Evolutionary conservation across 1,140 invertebrate species (phyloP).

Genomic region (Diuraphis noxia): DNA sequence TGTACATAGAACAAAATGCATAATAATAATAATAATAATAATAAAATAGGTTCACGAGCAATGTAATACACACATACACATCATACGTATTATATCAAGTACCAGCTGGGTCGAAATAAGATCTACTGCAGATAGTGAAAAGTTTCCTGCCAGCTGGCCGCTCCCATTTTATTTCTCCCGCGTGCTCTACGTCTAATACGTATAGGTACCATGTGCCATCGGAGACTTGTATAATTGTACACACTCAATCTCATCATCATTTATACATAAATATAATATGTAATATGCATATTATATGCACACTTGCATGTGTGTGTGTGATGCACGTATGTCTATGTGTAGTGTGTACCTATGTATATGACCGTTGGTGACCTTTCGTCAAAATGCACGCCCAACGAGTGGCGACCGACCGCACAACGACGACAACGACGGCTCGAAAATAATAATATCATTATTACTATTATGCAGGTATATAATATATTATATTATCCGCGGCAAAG

Average conservation of each 20-base stretch:
- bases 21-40: neutral
- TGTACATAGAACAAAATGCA: neutral
- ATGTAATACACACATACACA: neutral
- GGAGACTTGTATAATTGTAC: neutral
- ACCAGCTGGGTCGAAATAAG: neutral
- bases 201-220: neutral
- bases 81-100: no score
- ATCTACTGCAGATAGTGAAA: neutral
- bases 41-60: neutral
- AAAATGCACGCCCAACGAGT: constrained; percentile 5
- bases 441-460: neutral
- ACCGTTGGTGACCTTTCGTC: constrained; percentile 1
- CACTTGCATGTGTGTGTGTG: neutral
- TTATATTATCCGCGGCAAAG: neutral
- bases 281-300: neutral
- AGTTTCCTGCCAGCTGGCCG: neutral
- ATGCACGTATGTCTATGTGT: neutral
- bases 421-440: neutral
- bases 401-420: neutral
- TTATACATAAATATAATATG: neutral
- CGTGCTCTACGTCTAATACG: no score
- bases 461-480: neutral
- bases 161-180: neutral
- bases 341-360: neutral
- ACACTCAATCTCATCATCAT: neutral